Conservation (phyloP, 2,113 vertebrate genomes). For the Paramisgurnus dabryanus region DNA sequence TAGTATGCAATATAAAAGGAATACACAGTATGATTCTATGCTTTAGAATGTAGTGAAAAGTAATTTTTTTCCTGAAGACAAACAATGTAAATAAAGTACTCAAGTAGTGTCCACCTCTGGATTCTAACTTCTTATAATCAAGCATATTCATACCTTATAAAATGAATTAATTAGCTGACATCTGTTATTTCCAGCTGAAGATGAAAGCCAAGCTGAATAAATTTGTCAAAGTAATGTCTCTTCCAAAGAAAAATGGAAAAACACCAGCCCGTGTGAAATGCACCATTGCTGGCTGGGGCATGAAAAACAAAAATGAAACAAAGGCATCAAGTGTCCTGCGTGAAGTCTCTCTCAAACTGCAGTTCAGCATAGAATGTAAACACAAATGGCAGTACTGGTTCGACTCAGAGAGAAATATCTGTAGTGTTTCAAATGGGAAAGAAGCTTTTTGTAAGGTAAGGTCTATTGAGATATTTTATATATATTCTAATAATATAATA, state of each 20-base stretch:
- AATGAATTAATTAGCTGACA: neutral
- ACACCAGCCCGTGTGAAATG: constrained; percentile 44
- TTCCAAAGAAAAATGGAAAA: constrained; percentile 51
- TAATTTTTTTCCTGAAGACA: too few relatives aligned
- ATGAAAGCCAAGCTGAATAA: constrained; percentile 52
- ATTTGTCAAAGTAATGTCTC: constrained; percentile 42
- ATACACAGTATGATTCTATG: too few relatives aligned
- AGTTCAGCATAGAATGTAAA: constrained; percentile 44
- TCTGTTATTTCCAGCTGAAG: constrained; percentile 58
- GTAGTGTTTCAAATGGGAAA: constrained; percentile 55
- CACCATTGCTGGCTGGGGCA: constrained; percentile 65
- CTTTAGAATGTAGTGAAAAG: too few relatives aligned
- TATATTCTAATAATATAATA: neutral
- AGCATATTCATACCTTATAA: neutral
- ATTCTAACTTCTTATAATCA: too few relatives aligned
- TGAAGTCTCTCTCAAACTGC: constrained; percentile 51
- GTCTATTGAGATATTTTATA: neutral
- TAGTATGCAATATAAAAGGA: too few relatives aligned
- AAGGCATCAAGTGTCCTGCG: constrained; percentile 43
- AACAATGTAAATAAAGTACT: too few relatives aligned
- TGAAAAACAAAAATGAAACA: rapidly evolving
- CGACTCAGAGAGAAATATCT: constrained; percentile 53
- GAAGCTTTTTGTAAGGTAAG: constrained; percentile 63
- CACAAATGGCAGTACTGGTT: constrained; percentile 22
- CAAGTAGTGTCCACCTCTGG: too few relatives aligned